A percentile compares a stretch with the other conserved stretches of the same genome.
phyloP scores from a whole-genome alignment of 2,888 invertebrate species.

The Drosophila mayaguana region DNA sequence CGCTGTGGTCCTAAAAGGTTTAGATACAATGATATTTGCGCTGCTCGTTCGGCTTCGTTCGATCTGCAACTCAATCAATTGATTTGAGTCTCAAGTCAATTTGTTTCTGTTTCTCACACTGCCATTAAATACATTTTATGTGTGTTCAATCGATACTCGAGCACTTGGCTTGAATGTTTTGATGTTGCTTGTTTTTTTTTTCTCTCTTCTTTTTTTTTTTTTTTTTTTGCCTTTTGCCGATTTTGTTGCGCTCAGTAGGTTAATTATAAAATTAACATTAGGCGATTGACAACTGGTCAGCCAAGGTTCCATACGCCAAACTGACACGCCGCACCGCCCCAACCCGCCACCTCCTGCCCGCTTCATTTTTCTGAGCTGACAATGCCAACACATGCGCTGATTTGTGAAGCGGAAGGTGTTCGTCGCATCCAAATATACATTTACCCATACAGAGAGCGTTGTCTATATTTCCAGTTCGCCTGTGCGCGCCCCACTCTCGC shows the following conservation, averaged over 20 bases:
- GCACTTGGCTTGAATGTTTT: conserved; percentile 43
- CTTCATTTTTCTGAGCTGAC: conserved; percentile 36
- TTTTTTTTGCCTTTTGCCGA: conserved; percentile 22
- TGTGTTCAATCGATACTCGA: conserved; percentile 44
- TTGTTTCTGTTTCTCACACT: conserved; percentile 7
- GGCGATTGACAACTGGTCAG: conserved; percentile 72
- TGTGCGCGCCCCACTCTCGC: conserved; percentile 4
- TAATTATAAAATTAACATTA: conserved; percentile 76
- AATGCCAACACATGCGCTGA: conserved; percentile 67
- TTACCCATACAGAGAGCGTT: conserved; percentile 23
- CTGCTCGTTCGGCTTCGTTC: not conserved
- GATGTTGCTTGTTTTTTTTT: conserved; percentile 2
- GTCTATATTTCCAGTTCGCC: conserved; percentile 40
- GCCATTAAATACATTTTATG: conserved; percentile 38
- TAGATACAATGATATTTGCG: not conserved
- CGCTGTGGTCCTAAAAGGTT: not conserved
- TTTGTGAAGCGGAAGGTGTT: conserved; percentile 81
- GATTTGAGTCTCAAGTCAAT: conserved; percentile 4
- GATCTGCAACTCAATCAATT: conserved; percentile 8
- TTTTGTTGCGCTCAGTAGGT: conserved; percentile 56
- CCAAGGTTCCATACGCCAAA: conserved; percentile 38
- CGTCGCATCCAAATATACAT: conserved; percentile 74
- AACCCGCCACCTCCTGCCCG: not conserved
- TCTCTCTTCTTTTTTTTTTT: not conserved
- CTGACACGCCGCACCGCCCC: no score